A percentile compares a stretch with the other conserved stretches of the same genome.
These are phyloP conservation scores for Caenorhabditis becei DNA, from an alignment of 2,888 invertebrate genomes.

Conservation along the genomic window DNA sequence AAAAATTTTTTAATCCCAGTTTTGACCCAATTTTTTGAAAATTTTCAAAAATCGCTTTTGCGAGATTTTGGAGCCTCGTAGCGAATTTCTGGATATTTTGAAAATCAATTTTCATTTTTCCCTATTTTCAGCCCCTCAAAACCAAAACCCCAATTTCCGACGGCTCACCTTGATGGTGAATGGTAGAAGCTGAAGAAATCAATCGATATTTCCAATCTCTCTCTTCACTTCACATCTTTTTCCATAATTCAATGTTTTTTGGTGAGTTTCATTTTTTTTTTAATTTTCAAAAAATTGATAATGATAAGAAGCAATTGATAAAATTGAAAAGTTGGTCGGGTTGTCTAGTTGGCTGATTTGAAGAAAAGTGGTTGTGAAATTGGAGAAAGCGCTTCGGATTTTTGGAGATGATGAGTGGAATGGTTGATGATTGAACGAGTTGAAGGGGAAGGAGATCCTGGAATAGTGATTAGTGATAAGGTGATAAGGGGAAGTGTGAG, in stretches of 20 bases:
- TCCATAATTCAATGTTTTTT: neutral
- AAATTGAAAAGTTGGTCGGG: neutral
- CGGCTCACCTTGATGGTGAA: conserved; percentile 54
- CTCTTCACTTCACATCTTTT: neutral
- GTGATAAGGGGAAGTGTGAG: neutral
- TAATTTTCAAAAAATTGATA: neutral
- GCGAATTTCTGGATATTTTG: conserved; percentile 7
- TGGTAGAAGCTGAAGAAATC: conserved; percentile 38
- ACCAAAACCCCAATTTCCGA: conserved; percentile 26
- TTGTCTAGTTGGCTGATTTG: no score
- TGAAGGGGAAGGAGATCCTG: neutral
- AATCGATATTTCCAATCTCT: no score
- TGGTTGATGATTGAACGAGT: no score
- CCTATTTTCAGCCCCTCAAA: conserved; percentile 18
- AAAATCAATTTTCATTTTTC: neutral
- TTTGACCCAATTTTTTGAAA: neutral
- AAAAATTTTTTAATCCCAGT: no score
- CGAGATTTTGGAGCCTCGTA: no score
- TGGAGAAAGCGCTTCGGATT: no score
- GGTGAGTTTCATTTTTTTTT: no score
- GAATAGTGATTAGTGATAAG: neutral
- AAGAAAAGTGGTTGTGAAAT: no score
- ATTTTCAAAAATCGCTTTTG: no score
- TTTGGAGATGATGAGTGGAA: no score
- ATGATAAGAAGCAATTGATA: no score